phyloP scores from a whole-genome alignment of 2,888 invertebrate species.

The Amphipoea lucens region DNA sequence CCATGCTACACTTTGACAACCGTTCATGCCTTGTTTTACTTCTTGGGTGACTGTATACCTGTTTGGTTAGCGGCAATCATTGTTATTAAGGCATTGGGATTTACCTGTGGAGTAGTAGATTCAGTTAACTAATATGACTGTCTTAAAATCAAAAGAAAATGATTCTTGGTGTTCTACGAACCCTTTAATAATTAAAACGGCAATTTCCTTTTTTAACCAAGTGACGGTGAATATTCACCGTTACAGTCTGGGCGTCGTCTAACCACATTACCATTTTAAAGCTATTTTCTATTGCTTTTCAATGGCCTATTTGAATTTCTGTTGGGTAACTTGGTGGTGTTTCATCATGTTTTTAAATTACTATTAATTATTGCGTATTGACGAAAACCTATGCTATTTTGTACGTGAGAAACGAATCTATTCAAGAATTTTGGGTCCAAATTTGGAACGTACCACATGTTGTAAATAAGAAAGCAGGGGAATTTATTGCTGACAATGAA shows the following conservation, averaged over 20 bases:
- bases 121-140: not conserved
- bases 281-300: slow-evolving; percentile 11
- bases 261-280: slow-evolving; percentile 15
- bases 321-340: slow-evolving; percentile 22
- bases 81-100: not conserved
- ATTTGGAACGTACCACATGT: slow-evolving; percentile 44
- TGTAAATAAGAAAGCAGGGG: slow-evolving; percentile 66
- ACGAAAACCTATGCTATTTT: slow-evolving; percentile 12
- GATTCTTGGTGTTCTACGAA: not conserved
- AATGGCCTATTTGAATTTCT: slow-evolving; percentile 42
- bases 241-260: not conserved
- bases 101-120: not conserved
- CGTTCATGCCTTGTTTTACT: slow-evolving; percentile 10
- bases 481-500: slow-evolving; percentile 75
- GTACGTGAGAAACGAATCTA: slow-evolving; percentile 17
- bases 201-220: not conserved
- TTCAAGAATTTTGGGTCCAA: slow-evolving; percentile 38
- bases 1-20: slow-evolving; percentile 40
- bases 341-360: slow-evolving; percentile 57
- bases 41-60: slow-evolving; percentile 8
- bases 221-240: not conserved
- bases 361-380: slow-evolving; percentile 43
- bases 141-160: not conserved
- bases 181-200: not conserved
- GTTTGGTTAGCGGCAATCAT: slow-evolving; percentile 3